These are phyloP conservation scores for Drosophila kurseongensis DNA, from an alignment of 1,140 invertebrate species.

Conservation along the genomic window DNA sequence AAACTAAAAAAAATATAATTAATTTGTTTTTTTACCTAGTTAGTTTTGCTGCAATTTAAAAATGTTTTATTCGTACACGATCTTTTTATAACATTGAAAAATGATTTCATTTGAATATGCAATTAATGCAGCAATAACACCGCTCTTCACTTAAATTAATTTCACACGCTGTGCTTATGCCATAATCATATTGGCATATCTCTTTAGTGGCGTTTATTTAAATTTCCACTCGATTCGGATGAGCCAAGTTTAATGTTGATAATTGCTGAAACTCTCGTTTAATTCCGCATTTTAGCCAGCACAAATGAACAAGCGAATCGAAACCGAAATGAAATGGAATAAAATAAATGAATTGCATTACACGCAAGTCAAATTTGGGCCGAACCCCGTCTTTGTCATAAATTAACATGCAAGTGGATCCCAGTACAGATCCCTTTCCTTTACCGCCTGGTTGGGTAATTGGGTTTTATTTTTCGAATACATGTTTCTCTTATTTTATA, in stretches of 20 bases:
- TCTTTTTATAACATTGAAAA: too few relatives aligned
- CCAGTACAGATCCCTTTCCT: conserved; percentile 37
- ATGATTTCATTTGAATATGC: too few relatives aligned
- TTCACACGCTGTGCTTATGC: neutral
- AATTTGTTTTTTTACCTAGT: neutral
- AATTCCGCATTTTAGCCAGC: conserved; percentile 11
- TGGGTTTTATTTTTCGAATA: conserved; percentile 58
- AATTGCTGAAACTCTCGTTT: conserved; percentile 10
- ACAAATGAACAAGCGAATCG: conserved; percentile 12
- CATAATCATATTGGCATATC: conserved; percentile 13
- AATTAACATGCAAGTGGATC: conserved; percentile 73
- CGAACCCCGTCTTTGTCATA: conserved; percentile 55
- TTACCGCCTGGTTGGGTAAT: conserved; percentile 49
- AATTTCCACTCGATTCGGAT: conserved; percentile 16
- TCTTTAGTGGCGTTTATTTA: conserved; percentile 20
- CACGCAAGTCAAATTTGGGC: conserved; percentile 54
- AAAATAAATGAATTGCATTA: conserved; percentile 73
- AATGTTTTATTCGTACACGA: too few relatives aligned
- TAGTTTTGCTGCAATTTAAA: too few relatives aligned
- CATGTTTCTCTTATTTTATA: conserved; percentile 12
- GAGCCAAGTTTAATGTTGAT: conserved; percentile 35
- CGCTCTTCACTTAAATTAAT: conserved; percentile 6
- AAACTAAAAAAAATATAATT: too few relatives aligned
- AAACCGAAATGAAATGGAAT: conserved; percentile 37
- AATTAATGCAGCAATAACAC: neutral